These are phyloP conservation scores for Hydraecia micacea DNA, from an alignment of 2,888 invertebrate genomes.

Conservation along the genomic window DNA sequence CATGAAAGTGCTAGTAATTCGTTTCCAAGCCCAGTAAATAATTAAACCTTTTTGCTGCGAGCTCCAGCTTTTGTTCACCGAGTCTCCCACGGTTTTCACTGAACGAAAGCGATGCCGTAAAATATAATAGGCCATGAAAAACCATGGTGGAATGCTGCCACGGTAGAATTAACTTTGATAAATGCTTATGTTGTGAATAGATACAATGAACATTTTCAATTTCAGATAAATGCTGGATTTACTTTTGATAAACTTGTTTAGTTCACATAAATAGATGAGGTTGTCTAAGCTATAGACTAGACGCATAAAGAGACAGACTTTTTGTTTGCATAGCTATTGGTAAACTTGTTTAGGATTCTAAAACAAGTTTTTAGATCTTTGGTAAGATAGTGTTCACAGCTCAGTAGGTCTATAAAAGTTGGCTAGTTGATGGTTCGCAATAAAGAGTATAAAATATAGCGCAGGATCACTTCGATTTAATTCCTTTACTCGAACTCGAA, in stretches of 20 bases:
- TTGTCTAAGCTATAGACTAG: not conserved
- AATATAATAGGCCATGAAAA: conserved; percentile 62
- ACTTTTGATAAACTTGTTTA: not conserved
- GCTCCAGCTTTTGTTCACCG: conserved; percentile 47
- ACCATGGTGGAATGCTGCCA: conserved; percentile 48
- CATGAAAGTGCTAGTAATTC: conserved; percentile 46
- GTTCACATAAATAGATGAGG: not conserved
- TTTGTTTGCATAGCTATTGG: conserved; percentile 11
- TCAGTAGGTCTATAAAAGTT: conserved; percentile 30
- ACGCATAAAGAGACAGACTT: conserved; percentile 6
- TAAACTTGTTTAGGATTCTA: conserved; percentile 33
- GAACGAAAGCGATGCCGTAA: conserved; percentile 60
- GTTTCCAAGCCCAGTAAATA: conserved; percentile 34
- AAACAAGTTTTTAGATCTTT: conserved; percentile 27
- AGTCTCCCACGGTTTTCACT: conserved; percentile 63
- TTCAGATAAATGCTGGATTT: not conserved
- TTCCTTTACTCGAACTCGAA: not conserved
- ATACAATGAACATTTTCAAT: conserved; percentile 9
- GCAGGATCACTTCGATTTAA: not conserved
- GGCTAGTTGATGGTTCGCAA: not conserved
- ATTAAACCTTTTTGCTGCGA: conserved; percentile 50
- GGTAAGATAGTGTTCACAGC: conserved; percentile 6
- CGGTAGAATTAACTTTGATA: conserved; percentile 41
- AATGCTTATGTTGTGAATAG: conserved; percentile 21
- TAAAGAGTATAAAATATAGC: conserved; percentile 6